Conservation (phyloP, 2,797 vertebrate genomes). For the Phoebastria nigripes region DNA sequence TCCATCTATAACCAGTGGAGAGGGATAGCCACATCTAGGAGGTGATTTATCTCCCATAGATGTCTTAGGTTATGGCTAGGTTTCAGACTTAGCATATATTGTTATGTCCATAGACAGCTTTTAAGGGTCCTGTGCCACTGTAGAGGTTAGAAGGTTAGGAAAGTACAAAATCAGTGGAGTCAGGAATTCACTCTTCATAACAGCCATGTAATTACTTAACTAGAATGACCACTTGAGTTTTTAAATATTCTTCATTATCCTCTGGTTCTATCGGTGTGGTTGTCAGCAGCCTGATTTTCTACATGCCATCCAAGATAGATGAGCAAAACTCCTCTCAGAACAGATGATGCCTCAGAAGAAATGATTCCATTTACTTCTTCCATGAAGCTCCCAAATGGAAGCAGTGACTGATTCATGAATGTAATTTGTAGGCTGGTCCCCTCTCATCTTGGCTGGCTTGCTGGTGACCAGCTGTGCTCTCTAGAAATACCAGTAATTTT, state of each 20-base stretch:
- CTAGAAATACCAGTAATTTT: background rate
- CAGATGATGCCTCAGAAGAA: background rate
- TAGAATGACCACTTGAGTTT: background rate
- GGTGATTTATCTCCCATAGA: background rate
- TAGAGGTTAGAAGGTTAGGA: background rate
- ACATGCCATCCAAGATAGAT: background rate
- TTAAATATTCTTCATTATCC: background rate
- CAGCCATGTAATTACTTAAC: background rate
- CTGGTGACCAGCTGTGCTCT: background rate
- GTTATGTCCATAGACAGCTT: background rate
- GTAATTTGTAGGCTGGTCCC: background rate
- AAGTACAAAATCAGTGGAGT: background rate
- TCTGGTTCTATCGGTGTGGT: background rate
- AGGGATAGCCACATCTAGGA: background rate
- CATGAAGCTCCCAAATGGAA: background rate
- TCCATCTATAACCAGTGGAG: background rate
- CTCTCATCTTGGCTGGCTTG: background rate
- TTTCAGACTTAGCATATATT: background rate
- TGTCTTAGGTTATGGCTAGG: background rate
- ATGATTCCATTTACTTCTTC: background rate
- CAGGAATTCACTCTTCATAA: background rate
- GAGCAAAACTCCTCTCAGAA: background rate
- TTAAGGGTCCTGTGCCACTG: background rate
- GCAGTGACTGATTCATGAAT: background rate
- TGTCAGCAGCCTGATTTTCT: background rate